These are phyloP conservation scores for Ptiloglossa arizonensis DNA, from an alignment of 1,140 invertebrate species.

Conservation along the genomic window DNA sequence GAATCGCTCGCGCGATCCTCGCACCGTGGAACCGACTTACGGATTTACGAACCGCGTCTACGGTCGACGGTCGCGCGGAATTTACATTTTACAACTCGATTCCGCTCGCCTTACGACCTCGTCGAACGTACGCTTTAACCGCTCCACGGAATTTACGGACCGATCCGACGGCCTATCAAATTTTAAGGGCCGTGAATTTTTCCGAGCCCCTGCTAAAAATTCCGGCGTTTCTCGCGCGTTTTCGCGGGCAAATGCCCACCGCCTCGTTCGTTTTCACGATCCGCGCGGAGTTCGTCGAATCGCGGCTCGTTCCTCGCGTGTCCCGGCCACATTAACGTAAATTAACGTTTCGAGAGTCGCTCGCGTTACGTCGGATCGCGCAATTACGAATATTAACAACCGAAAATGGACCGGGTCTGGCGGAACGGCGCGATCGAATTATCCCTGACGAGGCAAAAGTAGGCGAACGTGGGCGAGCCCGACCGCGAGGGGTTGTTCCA, in stretches of 20 bases:
- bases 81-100: constrained; percentile 34
- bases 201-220: too few species aligned
- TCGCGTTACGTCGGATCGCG: constrained; percentile 32
- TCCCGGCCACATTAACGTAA: constrained; percentile 36
- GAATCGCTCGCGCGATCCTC: neutral
- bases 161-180: constrained; percentile 1
- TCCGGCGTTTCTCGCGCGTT: neutral
- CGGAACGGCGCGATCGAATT: constrained; percentile 42
- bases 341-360: constrained; percentile 42
- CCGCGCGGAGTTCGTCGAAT: neutral
- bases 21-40: neutral
- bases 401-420: constrained; percentile 40
- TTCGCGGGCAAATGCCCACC: neutral
- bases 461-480: neutral
- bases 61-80: neutral
- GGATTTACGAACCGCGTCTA: constrained; percentile 9
- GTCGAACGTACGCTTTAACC: constrained; percentile 14
- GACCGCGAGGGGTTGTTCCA: neutral
- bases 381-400: constrained; percentile 52
- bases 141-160: neutral
- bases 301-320: constrained; percentile 24
- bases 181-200: constrained; percentile 9
- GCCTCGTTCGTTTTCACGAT: neutral
- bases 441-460: constrained; percentile 33
- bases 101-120: constrained; percentile 11